Conservation (phyloP, 2,888 invertebrate species). For the Melinopterus prodromus region DNA sequence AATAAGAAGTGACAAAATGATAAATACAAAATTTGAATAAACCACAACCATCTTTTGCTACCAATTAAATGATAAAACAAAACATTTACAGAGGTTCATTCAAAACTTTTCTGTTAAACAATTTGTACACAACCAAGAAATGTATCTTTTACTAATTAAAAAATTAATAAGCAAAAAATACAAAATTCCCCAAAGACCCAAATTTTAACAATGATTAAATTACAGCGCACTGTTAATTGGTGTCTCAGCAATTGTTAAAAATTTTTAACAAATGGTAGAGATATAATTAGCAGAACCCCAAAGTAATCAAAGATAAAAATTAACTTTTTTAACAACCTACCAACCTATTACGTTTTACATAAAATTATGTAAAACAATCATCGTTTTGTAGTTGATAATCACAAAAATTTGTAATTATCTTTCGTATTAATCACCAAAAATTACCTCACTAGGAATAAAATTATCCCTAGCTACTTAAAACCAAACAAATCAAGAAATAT, state of each 20-base stretch:
- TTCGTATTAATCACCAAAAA: not conserved
- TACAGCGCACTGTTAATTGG: not conserved
- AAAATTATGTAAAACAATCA: slow-evolving; percentile 6
- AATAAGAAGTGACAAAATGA: not conserved
- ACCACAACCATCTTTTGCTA: not conserved
- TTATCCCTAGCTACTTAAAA: slow-evolving; percentile 10
- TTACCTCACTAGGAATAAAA: slow-evolving; percentile 23
- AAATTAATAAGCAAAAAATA: not conserved
- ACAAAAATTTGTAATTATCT: not conserved
- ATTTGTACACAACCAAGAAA: not conserved
- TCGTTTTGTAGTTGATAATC: not conserved
- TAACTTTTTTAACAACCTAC: not conserved
- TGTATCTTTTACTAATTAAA: slow-evolving; percentile 10
- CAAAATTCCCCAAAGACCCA: not conserved
- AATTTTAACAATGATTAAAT: not conserved
- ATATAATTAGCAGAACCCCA: not conserved
- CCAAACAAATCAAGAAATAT: not conserved
- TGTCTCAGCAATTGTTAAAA: not conserved
- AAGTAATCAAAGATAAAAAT: not conserved
- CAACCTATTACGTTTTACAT: not conserved
- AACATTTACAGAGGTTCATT: not conserved
- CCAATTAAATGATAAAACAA: not conserved
- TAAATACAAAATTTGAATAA: not conserved
- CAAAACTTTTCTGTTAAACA: not conserved
- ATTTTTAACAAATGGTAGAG: not conserved